Base-by-base conservation (phyloP, 92 coral and sea anemone species). In the Umimayanthus kanabou region DNA sequence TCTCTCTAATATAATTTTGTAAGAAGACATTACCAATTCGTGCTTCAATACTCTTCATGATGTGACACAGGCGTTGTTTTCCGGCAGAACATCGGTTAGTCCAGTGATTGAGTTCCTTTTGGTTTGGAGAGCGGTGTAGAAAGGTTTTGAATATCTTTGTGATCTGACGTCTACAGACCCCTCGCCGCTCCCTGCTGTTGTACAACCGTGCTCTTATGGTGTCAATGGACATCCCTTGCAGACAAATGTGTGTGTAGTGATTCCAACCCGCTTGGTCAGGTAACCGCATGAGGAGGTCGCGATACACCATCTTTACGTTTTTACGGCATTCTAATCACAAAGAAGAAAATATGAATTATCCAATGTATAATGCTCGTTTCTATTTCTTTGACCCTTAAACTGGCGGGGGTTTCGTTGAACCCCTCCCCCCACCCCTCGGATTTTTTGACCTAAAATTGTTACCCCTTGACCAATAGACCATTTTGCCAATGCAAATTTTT, bases 181-280 rank as follows among this genome's bases (percentile, higher is more conserved):
- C 55, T 81, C 75, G 39, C 9, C 85, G 85, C n/a, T 81, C 85
- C 8, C 66, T 81, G 42, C 85, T 81, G 76, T 42, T 81, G 85
- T 66, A 81, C 33, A 81, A 22, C 23, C n/a, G 58, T 5, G 75
- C 28, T 53, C 85, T 65, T 22, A 81, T 81, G 55, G 39, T 65
- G 58, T 81, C 73, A 33, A 81, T 23, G 13, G 85, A 64, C 37
- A 76, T 81, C 33, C 85, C 85, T 6, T n/a, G 49, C 5, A 81
- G 61, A 65, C 85, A 81, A 9, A 65, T 5, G 23, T 81, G 39
- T 37, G 85, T 81, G 85, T 81, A 81, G 23, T 65, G 76, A 22
- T 81, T 39, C 85, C 85, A 81, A 2, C 76, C 85, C 37, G n/a
- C 40, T 39, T 39, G 55, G 29, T 81, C 85, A 10, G 85, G 85